A percentile compares a stretch with the other conserved stretches of the same genome.
Evolutionary conservation across 1,140 invertebrate genomes (phyloP).

Genomic region (Dinoponera quadriceps): DNA sequence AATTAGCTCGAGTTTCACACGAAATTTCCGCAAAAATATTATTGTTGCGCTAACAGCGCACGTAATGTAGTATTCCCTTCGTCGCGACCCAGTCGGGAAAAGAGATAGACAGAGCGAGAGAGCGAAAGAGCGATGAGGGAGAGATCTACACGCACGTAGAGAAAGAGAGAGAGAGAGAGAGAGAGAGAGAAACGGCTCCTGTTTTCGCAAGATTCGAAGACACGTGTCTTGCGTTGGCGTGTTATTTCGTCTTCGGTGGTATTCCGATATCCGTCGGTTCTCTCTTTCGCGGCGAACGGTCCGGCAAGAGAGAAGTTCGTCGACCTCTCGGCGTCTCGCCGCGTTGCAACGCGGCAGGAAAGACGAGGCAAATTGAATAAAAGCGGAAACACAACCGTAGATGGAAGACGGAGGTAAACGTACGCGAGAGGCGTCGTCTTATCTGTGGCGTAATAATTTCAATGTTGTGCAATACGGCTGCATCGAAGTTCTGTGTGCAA

Average conservation of each 20-base stretch:
- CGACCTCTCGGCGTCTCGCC: neutral
- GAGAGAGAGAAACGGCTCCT: neutral
- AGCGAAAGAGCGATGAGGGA: neutral
- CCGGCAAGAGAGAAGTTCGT: conserved; percentile 2
- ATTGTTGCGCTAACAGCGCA: neutral
- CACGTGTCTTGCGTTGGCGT: neutral
- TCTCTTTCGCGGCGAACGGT: conserved; percentile 1
- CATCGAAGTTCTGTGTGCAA: neutral
- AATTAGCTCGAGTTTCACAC: neutral
- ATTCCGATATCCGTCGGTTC: neutral
- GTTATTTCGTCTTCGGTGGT: neutral
- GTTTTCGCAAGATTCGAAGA: conserved; percentile 12
- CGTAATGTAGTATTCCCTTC: neutral
- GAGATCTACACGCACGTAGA: neutral
- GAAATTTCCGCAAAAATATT: conserved; percentile 15
- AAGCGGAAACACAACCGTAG: conserved; percentile 6
- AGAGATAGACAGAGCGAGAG: neutral
- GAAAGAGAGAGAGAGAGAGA: neutral
- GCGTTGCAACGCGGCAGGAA: neutral
- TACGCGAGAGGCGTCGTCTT: neutral
- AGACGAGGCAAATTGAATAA: conserved; percentile 29
- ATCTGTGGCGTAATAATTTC: conserved; percentile 5
- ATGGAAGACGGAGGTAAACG: neutral
- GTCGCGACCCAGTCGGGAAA: neutral
- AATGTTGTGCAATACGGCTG: neutral